A percentile compares a stretch with the other conserved stretches of the same genome.
These are phyloP conservation scores for Syrista parreyssii DNA, from an alignment of 2,888 invertebrate species.

Conservation along the genomic window DNA sequence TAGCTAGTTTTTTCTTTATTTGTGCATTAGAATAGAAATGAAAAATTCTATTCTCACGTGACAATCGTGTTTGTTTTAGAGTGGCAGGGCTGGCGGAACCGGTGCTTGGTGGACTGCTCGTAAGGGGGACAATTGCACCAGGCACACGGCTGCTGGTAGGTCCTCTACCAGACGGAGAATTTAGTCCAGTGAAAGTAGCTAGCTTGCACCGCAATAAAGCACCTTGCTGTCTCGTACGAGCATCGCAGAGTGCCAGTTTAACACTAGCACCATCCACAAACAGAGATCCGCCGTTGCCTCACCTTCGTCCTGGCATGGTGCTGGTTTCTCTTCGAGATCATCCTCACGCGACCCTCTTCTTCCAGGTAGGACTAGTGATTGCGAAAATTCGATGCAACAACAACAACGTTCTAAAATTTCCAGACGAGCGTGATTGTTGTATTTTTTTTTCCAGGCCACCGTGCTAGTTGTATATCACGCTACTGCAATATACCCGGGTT, in stretches of 20 bases:
- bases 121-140: conserved; percentile 87
- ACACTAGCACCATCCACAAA: conserved; percentile 73
- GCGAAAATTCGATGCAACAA: background rate
- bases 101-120: conserved; percentile 86
- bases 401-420: background rate
- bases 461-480: conserved; percentile 91
- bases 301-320: conserved; percentile 87
- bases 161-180: conserved; percentile 82
- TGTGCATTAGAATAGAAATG: background rate
- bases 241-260: conserved; percentile 90
- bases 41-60: background rate
- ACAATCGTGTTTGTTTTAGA: conserved; percentile 59
- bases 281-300: conserved; percentile 66
- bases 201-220: conserved; percentile 94
- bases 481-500: conserved; percentile 84
- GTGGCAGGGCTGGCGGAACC: conserved; percentile 82
- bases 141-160: conserved; percentile 83
- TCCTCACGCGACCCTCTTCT: conserved; percentile 68
- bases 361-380: conserved; percentile 64
- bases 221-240: conserved; percentile 87
- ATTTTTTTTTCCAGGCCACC: conserved; percentile 75
- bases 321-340: conserved; percentile 71
- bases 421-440: background rate
- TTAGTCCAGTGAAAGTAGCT: conserved; percentile 80
- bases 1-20: background rate